phyloP scores from a whole-genome alignment of 2,888 invertebrate genomes.

The Machimus rusticus region DNA sequence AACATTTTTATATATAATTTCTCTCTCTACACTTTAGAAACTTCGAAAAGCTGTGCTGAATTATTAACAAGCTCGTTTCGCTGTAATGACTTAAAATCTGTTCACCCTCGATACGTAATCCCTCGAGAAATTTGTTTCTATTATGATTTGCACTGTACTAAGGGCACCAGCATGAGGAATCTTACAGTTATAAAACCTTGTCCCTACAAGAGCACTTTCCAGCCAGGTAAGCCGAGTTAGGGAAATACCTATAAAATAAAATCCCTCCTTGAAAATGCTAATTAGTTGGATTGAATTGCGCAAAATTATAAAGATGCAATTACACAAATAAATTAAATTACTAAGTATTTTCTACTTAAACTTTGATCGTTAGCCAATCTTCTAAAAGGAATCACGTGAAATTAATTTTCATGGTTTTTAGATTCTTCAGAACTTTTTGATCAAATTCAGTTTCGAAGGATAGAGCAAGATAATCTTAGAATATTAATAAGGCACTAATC shows the following conservation, averaged over 20 bases:
- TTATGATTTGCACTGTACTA: slow-evolving; percentile 32
- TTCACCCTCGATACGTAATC: slow-evolving; percentile 45
- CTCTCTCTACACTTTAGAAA: neutral
- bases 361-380: neutral
- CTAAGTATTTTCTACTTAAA: neutral
- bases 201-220: neutral
- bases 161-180: neutral
- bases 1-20: neutral
- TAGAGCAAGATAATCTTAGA: neutral
- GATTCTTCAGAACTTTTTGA: neutral
- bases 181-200: neutral
- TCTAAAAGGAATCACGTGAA: neutral
- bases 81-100: slow-evolving; percentile 45
- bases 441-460: neutral
- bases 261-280: slow-evolving; percentile 39
- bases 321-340: slow-evolving; percentile 46
- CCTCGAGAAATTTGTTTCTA: slow-evolving; percentile 43
- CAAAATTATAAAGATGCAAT: slow-evolving; percentile 44
- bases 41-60: slow-evolving; percentile 39
- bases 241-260: neutral
- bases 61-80: slow-evolving; percentile 45
- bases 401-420: neutral
- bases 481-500: neutral
- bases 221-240: slow-evolving; percentile 11
- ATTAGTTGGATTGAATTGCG: slow-evolving; percentile 46